A percentile compares a stretch with the other conserved stretches of the same genome.
These are phyloP conservation scores for Aurelia aurita complex sp. Pacific DNA, from an alignment of 30 jellyfish, hydroid and myxozoan species.

Conservation along the genomic window DNA sequence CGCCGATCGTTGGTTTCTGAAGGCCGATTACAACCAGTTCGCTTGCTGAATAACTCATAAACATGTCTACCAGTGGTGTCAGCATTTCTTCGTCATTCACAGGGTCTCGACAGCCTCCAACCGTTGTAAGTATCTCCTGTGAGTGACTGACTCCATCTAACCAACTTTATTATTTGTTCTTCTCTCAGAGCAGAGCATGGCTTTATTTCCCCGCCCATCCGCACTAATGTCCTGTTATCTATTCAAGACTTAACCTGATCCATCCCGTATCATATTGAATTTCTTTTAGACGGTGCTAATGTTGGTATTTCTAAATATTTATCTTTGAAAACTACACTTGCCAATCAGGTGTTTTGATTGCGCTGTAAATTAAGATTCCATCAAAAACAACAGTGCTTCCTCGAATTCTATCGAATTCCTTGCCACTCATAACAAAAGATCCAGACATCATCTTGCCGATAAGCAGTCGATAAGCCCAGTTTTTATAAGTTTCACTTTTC, in stretches of 20 bases:
- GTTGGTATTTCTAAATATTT: too few species aligned
- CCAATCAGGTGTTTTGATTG: too few species aligned
- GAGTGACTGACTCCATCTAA: background rate
- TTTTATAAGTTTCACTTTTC: background rate
- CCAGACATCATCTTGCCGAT: too few species aligned
- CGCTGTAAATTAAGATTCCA: too few species aligned
- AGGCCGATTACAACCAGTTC: background rate
- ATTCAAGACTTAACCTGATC: background rate
- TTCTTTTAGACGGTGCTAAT: too few species aligned
- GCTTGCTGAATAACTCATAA: background rate
- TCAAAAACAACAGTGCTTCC: too few species aligned
- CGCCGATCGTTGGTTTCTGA: too few species aligned
- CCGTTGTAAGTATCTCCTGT: slow-evolving; percentile 60
- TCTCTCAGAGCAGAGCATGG: background rate
- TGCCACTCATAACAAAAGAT: too few species aligned
- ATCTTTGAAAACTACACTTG: too few species aligned
- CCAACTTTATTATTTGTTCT: background rate
- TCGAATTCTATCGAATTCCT: too few species aligned
- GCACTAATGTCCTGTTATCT: background rate
- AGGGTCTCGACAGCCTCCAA: slow-evolving; percentile 71
- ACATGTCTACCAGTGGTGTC: slow-evolving; percentile 66
- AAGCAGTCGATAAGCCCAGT: too few species aligned
- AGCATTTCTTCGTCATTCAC: slow-evolving; percentile 54
- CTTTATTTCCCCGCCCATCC: slow-evolving; percentile 53
- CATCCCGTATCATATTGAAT: too few species aligned